A percentile compares a stretch with the other conserved stretches of the same genome.
Conservation (phyloP, 2,113 vertebrate genomes). For the Verasper variegatus region DNA sequence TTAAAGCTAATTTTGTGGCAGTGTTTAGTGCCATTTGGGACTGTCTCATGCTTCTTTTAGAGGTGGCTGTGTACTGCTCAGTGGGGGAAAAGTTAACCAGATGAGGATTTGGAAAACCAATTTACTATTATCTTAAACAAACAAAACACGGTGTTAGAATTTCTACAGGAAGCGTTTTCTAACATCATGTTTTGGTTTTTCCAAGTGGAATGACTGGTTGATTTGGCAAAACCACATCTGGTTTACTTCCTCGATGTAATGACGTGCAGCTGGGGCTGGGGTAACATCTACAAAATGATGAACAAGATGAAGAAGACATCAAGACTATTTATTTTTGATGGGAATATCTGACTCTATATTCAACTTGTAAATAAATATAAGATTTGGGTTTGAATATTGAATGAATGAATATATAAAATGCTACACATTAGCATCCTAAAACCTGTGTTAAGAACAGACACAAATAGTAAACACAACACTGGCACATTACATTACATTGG, state of each 20-base stretch:
- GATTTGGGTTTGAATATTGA: no score
- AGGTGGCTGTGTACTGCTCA: neutral
- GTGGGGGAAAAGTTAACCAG: neutral
- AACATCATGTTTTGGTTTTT: neutral
- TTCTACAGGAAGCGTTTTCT: neutral
- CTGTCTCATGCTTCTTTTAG: neutral
- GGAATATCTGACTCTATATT: no score
- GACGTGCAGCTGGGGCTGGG: neutral
- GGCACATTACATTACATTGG: no score
- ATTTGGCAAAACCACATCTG: slow-evolving; percentile 16
- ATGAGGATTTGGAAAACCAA: neutral
- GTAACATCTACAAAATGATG: neutral
- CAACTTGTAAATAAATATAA: no score
- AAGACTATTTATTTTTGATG: no score
- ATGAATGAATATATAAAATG: no score
- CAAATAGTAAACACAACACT: no score
- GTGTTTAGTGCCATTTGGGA: neutral
- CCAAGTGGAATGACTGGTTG: slow-evolving; percentile 2
- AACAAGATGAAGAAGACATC: neutral
- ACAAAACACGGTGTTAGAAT: neutral
- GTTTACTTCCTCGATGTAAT: neutral
- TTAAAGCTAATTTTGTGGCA: neutral
- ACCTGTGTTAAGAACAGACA: no score
- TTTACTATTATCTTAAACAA: no score
- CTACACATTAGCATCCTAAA: no score